A percentile compares a stretch with the other conserved stretches of the same genome.
Evolutionary conservation across 2,797 vertebrate species (phyloP).

Genomic region (Rhabdomys pumilio): DNA sequence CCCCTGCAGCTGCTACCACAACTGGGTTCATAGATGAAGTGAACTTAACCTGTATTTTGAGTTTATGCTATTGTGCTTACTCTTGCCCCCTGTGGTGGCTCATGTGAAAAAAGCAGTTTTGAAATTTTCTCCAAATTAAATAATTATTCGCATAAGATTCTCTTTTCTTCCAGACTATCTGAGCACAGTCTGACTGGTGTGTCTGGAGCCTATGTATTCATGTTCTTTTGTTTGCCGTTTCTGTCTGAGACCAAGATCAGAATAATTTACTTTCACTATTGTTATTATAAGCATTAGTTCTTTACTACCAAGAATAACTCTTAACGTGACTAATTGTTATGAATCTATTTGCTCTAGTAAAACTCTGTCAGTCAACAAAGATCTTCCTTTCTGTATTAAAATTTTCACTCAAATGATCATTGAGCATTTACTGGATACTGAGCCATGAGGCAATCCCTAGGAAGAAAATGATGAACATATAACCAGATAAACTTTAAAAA

Average conservation of each 20-base stretch:
- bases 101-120: slow-evolving; percentile 81
- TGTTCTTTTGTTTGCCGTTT: slow-evolving; percentile 28
- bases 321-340: slow-evolving; percentile 63
- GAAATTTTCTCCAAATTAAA: slow-evolving; percentile 77
- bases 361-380: slow-evolving; percentile 34
- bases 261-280: slow-evolving; percentile 38
- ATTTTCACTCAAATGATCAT: slow-evolving; percentile 67
- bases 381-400: slow-evolving; percentile 51
- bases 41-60: slow-evolving; percentile 69
- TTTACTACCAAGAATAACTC: slow-evolving; percentile 61
- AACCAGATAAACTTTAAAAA: slow-evolving; percentile 1
- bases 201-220: slow-evolving; percentile 36
- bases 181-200: slow-evolving; percentile 20
- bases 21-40: slow-evolving; percentile 65
- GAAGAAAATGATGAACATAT: slow-evolving; percentile 54
- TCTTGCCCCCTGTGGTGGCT: slow-evolving; percentile 72
- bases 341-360: slow-evolving; percentile 47
- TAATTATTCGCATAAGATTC: slow-evolving; percentile 72
- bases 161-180: slow-evolving; percentile 46
- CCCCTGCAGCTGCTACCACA: slow-evolving; percentile 23
- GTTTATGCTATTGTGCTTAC: slow-evolving; percentile 71
- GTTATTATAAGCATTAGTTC: slow-evolving; percentile 24
- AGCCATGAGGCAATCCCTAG: neutral
- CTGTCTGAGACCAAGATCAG: slow-evolving; percentile 58
- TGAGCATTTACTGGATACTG: neutral